These are phyloP conservation scores for Leptocoma aspasia DNA, from an alignment of 2,113 vertebrate species.

Conservation along the genomic window DNA sequence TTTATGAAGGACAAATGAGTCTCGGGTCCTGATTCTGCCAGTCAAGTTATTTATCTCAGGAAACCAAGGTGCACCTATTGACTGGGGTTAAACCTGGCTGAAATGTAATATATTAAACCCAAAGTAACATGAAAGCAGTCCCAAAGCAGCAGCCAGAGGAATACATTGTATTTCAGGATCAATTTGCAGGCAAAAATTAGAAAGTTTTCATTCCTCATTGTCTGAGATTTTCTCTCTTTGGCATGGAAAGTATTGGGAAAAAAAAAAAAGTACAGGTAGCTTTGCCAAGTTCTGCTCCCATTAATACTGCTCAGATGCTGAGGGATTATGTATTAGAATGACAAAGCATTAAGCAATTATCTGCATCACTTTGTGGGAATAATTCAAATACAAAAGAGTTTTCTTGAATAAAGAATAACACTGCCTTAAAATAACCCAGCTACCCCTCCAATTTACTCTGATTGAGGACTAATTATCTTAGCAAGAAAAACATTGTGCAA, in stretches of 20 bases:
- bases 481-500: neutral
- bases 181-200: neutral
- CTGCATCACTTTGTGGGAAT: neutral
- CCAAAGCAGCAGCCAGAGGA: neutral
- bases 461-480: neutral
- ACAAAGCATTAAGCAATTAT: slow-evolving; percentile 23
- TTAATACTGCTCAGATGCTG: neutral
- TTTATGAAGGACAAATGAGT: slow-evolving; percentile 21
- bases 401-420: neutral
- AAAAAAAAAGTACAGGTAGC: neutral
- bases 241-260: neutral
- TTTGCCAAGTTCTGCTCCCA: slow-evolving; percentile 1
- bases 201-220: neutral
- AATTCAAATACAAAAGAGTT: neutral
- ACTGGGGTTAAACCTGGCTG: neutral
- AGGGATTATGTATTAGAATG: neutral
- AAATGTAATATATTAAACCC: slow-evolving; percentile 19
- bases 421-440: neutral
- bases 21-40: neutral
- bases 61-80: neutral
- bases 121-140: neutral
- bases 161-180: neutral
- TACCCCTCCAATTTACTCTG: neutral
- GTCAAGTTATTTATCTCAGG: neutral
- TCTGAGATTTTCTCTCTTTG: neutral